These are phyloP conservation scores for Callyntrura sp. DNA, from an alignment of 2,888 invertebrate genomes.

Conservation along the genomic window DNA sequence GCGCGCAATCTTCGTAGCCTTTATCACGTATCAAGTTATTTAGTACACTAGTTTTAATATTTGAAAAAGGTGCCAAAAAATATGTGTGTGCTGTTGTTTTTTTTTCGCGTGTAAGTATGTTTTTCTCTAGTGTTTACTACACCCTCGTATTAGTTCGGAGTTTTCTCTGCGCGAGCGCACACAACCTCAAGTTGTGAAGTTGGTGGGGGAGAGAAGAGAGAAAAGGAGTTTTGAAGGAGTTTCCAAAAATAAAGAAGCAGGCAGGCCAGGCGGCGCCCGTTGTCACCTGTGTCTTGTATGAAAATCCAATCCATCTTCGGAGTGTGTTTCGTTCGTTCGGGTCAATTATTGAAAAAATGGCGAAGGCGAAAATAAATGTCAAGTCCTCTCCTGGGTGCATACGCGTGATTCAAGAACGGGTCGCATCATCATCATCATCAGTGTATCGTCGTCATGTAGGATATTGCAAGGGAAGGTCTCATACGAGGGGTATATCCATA, in stretches of 20 bases:
- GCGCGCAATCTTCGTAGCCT: neutral
- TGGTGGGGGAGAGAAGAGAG: too few species aligned
- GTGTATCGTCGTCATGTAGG: neutral
- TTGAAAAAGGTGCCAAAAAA: conserved; percentile 42
- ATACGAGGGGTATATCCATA: conserved; percentile 18
- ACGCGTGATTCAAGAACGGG: conserved; percentile 14
- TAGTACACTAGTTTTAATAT: conserved; percentile 15
- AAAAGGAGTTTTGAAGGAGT: conserved; percentile 11
- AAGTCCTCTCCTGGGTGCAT: conserved; percentile 51
- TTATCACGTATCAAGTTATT: conserved; percentile 32
- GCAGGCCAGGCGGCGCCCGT: conserved; percentile 56
- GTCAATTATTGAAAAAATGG: conserved; percentile 44
- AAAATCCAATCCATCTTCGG: conserved; percentile 7
- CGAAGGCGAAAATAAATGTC: conserved; percentile 22
- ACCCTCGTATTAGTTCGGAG: too few species aligned
- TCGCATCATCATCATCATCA: conserved; percentile 14
- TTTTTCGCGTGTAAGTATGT: conserved; percentile 64
- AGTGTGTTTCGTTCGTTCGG: conserved; percentile 26
- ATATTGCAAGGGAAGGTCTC: neutral
- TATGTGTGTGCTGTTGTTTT: conserved; percentile 55
- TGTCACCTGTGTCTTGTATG: conserved; percentile 36
- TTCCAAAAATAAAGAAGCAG: conserved; percentile 24
- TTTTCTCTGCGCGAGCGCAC: neutral
- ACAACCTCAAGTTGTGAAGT: neutral
- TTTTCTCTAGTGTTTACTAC: conserved; percentile 35